Evolutionary conservation across 2,888 invertebrate genomes (phyloP).

Genomic region (Syrphus vitripennis): DNA sequence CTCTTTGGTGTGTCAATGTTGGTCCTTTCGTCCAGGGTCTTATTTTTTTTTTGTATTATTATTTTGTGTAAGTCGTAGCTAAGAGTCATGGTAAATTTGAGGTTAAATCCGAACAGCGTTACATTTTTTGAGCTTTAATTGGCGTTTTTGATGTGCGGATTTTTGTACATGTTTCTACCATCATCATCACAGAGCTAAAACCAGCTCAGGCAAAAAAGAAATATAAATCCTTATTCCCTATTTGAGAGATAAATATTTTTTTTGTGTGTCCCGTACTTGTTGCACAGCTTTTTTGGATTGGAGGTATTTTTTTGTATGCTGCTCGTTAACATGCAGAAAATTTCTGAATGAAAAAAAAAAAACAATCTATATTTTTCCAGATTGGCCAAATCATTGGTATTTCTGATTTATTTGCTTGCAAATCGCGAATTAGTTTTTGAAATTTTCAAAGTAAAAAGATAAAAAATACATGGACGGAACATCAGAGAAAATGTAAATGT

Average conservation of each 20-base stretch:
- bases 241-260: neutral
- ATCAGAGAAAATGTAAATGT: neutral
- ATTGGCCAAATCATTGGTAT: neutral
- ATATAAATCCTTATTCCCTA: neutral
- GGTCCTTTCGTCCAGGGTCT: slow-evolving; percentile 8
- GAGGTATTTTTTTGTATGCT: neutral
- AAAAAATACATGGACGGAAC: neutral
- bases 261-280: neutral
- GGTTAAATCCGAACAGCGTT: slow-evolving; percentile 38
- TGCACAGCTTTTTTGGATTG: neutral
- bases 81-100: slow-evolving; percentile 32
- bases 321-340: neutral
- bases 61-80: neutral
- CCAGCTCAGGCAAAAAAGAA: neutral
- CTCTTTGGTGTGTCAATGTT: slow-evolving; percentile 32
- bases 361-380: neutral
- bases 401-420: slow-evolving; percentile 15
- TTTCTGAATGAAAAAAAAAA: neutral
- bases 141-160: slow-evolving; percentile 19
- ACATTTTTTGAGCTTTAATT: slow-evolving; percentile 54
- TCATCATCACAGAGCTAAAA: too few relatives aligned
- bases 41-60: neutral
- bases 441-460: neutral
- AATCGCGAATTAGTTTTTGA: neutral
- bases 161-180: neutral